Percentiles rank a stretch among this genome's conserved stretches.
Evolutionary conservation across 2,888 invertebrate species (phyloP).

Genomic region (Luperina nickerlii): DNA sequence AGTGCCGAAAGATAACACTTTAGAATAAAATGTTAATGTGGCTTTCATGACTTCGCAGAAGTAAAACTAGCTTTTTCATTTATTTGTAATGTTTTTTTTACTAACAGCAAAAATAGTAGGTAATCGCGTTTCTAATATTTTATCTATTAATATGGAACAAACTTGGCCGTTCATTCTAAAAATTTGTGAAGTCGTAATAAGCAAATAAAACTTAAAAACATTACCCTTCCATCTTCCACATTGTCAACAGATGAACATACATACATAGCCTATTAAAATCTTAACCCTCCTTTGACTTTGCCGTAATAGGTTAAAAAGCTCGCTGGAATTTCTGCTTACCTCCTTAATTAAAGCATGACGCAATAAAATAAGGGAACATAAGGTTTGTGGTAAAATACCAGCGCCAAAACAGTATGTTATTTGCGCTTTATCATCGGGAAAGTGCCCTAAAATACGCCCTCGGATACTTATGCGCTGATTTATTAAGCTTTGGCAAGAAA

Average conservation of each 20-base stretch:
- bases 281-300: background rate
- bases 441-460: slow-evolving; percentile 45
- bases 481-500: slow-evolving; percentile 50
- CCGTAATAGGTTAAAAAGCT: background rate
- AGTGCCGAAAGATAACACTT: background rate
- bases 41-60: background rate
- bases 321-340: background rate
- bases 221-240: no score
- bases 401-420: slow-evolving; percentile 50
- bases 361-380: slow-evolving; percentile 33
- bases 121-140: background rate
- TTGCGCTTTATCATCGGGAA: slow-evolving; percentile 53
- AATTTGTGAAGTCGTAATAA: background rate
- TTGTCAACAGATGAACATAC: background rate
- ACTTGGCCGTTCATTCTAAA: background rate
- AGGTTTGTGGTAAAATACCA: background rate
- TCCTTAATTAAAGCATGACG: background rate
- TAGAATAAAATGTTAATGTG: background rate
- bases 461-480: slow-evolving; percentile 58
- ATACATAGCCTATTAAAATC: background rate
- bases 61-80: background rate
- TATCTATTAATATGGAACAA: background rate
- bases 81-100: background rate
- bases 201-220: background rate
- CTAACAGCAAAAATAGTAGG: background rate